A percentile compares a stretch with the other conserved stretches of the same genome.
These are phyloP conservation scores for Polyergus mexicanus DNA, from an alignment of 1,140 invertebrate species.

Conservation along the genomic window DNA sequence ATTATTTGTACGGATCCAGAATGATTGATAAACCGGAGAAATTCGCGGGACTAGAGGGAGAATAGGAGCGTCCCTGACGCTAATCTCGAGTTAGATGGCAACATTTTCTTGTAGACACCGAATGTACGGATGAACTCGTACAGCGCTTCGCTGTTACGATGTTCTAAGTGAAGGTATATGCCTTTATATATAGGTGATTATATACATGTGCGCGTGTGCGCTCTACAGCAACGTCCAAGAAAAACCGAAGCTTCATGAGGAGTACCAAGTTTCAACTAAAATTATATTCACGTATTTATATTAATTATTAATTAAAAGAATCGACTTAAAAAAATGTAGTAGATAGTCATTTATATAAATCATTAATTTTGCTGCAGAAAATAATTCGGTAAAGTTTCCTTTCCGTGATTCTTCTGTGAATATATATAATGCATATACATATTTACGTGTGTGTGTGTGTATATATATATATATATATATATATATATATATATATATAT, in stretches of 20 bases:
- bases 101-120: conserved; percentile 78
- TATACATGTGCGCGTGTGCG: neutral
- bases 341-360: neutral
- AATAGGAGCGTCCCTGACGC: conserved; percentile 76
- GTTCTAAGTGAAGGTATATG: neutral
- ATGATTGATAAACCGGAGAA: conserved; percentile 23
- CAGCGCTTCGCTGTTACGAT: conserved; percentile 33
- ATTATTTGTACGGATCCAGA: conserved; percentile 35
- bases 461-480: conserved; percentile 57
- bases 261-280: neutral
- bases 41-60: neutral
- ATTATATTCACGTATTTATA: no score
- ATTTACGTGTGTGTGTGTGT: conserved; percentile 15
- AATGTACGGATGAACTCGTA: conserved; percentile 66
- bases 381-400: no score
- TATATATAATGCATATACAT: conserved; percentile 52
- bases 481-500: conserved; percentile 42
- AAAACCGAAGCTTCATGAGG: neutral
- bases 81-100: conserved; percentile 82
- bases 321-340: neutral
- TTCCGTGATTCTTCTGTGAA: conserved; percentile 8
- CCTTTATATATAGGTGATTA: neutral
- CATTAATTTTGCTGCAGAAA: no score
- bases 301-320: neutral
- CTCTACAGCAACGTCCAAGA: conserved; percentile 12